Evolutionary conservation across 2,888 invertebrate species (phyloP), one percentile per base, ranked within the genome.

Genomic region (Tineola bisselliella): DNA sequence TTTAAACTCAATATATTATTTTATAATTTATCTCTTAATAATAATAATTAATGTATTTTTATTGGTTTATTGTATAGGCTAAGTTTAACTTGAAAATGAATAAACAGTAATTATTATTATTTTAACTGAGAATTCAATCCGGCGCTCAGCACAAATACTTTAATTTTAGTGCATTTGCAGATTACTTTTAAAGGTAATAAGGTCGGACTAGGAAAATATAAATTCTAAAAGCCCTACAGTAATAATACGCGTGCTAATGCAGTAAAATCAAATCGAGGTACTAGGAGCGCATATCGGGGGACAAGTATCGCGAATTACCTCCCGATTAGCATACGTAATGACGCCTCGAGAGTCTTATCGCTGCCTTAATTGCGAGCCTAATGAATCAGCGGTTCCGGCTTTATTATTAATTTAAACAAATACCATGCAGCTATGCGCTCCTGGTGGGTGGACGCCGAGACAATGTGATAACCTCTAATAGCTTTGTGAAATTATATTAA

Each of bases 291-390:
- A 54, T 54, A 25, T 25, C 18, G 8, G 54, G 65, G 54, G 65
- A 72, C 73, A 72, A 76, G 76, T 79, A 72, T 72, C 70, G 68
- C 68, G 75, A 75, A 81, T 80, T 81, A 81, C 78, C 76, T 76
- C 72, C 52, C 59, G 64, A 68, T 86, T 86, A 84, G 80, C 84
- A 86, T 86, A 84, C 83, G 79, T 84, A 84, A 86, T 84, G 81
- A 84, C 79, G 72, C 61, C 63, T 71, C 33, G 58, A 33, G 56
- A 19, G 73, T 73, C 79, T 83, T 86, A 86, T 84, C 84, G 76
- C 68, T 63, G 68, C 65, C 81, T 84, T 84, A 86, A 86, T 84
- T 84, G 83, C 84, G 66, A 13, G 67, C 69, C 73, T 79, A 81
- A 81, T 81, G 81, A 81, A 81, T 80, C 79, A 79, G 75, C 72